Base-by-base conservation (phyloP, 2,113 vertebrate genomes). In the Dasypus novemcinctus region DNA sequence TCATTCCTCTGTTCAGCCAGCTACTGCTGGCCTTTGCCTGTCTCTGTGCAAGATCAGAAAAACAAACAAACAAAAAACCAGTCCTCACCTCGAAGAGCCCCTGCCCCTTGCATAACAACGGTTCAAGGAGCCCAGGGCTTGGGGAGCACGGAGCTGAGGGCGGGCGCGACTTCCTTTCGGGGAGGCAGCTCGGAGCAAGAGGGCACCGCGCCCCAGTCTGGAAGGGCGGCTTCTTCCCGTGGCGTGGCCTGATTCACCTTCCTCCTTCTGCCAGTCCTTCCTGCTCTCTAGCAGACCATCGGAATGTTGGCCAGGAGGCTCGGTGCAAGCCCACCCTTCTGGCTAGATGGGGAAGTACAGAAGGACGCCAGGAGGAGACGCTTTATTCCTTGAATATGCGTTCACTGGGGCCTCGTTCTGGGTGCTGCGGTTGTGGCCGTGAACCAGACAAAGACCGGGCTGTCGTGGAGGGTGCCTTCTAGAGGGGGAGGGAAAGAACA, bases 281-380 rank as follows among this genome's bases (percentile, higher is more conserved):
- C 38, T 94, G 57, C 87, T 94, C 72, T 82, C 83, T 91, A 74
- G 75, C 78, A 90, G 83, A 63, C 76, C 90, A 63, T 68, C 17
- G 78, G 68, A 91, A 86, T 31, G 75, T 93, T 89, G 89, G 72
- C 68, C 83, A 91, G 54, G 38, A 93, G 76, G 21, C 63, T 94
- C 93, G 49, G 64, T 66, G 86, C 93, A 94, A 95, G 85, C 64
- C 49, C 43, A 57, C 10, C 69, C n/a, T 9, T 96, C 61, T 85
- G 59, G 59, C 36, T 84, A 79, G 79, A 86, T 2, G 10, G 69
- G 12, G 25, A 74, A 64, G 72, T 38, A 69, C 0, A 81, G 88
- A 52, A 57, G 12, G 46, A 29, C 21, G 12, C 4, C 6, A 92
- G 41, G 69, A 87, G 31, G 29, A 93, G 38, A 57, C 27, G 63